Base-by-base conservation (phyloP, 2,113 vertebrate species). In the Hipposideros armiger region DNA sequence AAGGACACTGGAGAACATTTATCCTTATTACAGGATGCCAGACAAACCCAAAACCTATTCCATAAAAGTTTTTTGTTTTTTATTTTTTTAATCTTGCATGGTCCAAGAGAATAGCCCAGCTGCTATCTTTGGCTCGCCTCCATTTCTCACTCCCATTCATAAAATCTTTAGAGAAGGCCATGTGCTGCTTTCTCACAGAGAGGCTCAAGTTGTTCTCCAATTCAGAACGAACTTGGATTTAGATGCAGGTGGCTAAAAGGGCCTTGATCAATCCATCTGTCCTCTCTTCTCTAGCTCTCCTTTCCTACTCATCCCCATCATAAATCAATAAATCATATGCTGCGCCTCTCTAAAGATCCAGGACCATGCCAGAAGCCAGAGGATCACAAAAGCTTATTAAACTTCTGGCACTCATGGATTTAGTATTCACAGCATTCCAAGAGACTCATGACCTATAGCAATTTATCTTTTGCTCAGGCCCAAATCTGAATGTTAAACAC, bases 111-210 rank as follows among this genome's bases (percentile, higher is more conserved):
- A 96, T 32, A 95, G 96, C 45, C 92, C 96, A 96, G 97, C 96
- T 98, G 96, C 95, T 97, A 0, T 88, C 90, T 93, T 95, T 97
- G 97, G 95, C 96, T 96, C 32, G 11, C 67, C 92, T 97, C 97
- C 96, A 96, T 92, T n/a, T 60, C 82, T 94, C 95, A 83, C 20
- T 91, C 85, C 52, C 96, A 96, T 97, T 98, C 97, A 98, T 92
- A 97, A 98, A 97, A 95, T 92, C 94, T 83, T 89, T 47, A 47
- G 58, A 97, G 77, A 87, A 94, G 77, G 67, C 62, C 40, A 10
- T n/a, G 87, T 80, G 84, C 73, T 30, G n/a, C 87, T 85, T 92
- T 58, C 62, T 95, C 58, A 2, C 42, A 85, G 84, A 72, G 24
- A 4, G 2, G 84, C 81, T 70, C 62, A 32, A 73, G 45, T 7